Conservation (phyloP, 2,113 vertebrate species). For the Peromyscus leucopus region DNA sequence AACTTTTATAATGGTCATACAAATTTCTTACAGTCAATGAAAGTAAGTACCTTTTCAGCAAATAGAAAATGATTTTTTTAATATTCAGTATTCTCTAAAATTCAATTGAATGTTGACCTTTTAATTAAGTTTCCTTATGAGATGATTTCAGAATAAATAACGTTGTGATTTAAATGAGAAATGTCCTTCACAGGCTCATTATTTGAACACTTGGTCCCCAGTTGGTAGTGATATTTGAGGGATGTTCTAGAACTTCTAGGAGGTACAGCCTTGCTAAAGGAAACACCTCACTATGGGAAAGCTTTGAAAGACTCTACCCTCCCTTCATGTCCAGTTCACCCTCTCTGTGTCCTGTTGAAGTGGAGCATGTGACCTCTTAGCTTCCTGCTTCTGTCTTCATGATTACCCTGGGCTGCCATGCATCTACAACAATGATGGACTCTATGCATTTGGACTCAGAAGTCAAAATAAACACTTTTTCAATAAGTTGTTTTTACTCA, state of each 20-base stretch:
- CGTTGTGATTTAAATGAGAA: not conserved
- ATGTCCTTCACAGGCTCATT: not conserved
- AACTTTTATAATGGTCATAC: not conserved
- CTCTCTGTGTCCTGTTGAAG: not conserved
- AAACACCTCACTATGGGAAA: no score
- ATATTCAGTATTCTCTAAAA: not conserved
- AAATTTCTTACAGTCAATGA: not conserved
- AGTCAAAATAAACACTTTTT: not conserved
- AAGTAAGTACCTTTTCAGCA: not conserved
- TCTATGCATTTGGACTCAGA: not conserved
- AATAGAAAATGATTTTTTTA: not conserved
- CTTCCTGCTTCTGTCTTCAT: not conserved
- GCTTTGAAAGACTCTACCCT: not conserved
- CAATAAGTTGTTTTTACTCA: not conserved
- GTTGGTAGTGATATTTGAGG: no score
- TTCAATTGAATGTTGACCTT: not conserved
- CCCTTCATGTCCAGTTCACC: not conserved
- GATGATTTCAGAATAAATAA: not conserved
- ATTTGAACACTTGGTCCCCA: not conserved
- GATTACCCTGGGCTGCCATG: not conserved
- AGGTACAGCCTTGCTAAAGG: not conserved
- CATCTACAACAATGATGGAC: not conserved
- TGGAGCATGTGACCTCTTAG: not conserved
- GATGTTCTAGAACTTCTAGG: not conserved
- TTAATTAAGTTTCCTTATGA: not conserved